Percentiles rank a stretch among this genome's conserved stretches.
Conservation (phyloP, 2,113 vertebrate genomes). For the Macrotis lagotis region DNA sequence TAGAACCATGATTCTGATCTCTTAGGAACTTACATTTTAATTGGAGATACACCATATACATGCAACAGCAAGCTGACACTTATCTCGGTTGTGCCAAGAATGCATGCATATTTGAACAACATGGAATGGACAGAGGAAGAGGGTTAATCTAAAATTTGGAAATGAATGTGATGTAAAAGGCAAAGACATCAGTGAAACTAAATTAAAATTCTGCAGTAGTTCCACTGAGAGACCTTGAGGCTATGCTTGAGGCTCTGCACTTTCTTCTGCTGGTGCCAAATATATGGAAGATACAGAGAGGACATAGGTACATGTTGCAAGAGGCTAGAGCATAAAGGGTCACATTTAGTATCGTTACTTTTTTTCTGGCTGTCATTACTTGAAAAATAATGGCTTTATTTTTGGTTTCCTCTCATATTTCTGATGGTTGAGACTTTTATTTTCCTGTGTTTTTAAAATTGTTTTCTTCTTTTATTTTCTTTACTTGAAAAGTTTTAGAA, state of each 20-base stretch:
- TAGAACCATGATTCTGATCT: background rate
- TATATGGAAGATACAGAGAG: background rate
- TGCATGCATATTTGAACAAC: background rate
- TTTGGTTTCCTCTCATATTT: background rate
- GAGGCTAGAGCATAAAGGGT: background rate
- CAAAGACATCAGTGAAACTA: background rate
- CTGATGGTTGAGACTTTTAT: background rate
- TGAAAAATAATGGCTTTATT: background rate
- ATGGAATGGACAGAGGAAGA: background rate
- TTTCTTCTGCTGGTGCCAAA: background rate
- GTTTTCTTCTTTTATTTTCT: background rate
- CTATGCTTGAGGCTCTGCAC: background rate
- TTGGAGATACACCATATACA: background rate
- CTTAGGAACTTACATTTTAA: background rate
- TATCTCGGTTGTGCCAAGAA: background rate
- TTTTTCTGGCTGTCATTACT: background rate
- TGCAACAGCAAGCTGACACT: background rate
- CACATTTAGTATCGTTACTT: background rate
- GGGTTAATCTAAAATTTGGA: background rate
- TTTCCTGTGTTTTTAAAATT: background rate
- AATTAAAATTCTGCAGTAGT: background rate
- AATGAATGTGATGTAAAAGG: background rate
- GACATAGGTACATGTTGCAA: background rate
- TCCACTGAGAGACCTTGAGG: background rate
- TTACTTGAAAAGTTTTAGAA: too few species aligned